Evolutionary conservation across 2,113 vertebrate species (phyloP).

Genomic region (Parotia lawesii): DNA sequence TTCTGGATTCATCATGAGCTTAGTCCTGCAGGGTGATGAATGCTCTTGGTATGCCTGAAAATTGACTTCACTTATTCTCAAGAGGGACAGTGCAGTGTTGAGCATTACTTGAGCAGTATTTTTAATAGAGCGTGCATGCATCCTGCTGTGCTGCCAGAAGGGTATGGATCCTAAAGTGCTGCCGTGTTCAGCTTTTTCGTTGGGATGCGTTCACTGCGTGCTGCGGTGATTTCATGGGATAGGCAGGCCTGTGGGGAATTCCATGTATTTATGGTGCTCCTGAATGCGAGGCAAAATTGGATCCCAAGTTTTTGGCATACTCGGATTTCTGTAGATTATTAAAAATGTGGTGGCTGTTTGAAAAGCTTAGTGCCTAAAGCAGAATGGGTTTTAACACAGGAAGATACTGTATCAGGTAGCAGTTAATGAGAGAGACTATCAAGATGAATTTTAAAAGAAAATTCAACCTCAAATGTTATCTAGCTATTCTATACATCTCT

Average conservation of each 20-base stretch:
- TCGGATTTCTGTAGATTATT: neutral
- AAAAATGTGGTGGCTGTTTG: neutral
- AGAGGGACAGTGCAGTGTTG: neutral
- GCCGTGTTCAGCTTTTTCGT: neutral
- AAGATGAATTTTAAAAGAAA: neutral
- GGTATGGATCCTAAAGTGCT: neutral
- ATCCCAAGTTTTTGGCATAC: neutral
- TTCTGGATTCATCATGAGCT: neutral
- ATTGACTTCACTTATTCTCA: neutral
- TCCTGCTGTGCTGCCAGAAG: neutral
- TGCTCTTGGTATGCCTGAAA: neutral
- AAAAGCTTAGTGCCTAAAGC: neutral
- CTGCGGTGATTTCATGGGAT: rapidly evolving
- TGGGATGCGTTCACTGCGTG: neutral
- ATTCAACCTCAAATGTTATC: neutral
- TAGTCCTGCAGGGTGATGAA: neutral
- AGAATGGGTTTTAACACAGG: neutral
- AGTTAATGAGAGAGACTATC: neutral
- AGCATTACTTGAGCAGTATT: neutral
- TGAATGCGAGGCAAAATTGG: neutral
- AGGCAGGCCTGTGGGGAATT: neutral
- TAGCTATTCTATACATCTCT: neutral
- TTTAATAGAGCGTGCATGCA: neutral
- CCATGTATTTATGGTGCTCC: neutral
- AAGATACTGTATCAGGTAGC: neutral